Conservation (phyloP, 2,888 invertebrate species). For the Anthophora plumipes region DNA sequence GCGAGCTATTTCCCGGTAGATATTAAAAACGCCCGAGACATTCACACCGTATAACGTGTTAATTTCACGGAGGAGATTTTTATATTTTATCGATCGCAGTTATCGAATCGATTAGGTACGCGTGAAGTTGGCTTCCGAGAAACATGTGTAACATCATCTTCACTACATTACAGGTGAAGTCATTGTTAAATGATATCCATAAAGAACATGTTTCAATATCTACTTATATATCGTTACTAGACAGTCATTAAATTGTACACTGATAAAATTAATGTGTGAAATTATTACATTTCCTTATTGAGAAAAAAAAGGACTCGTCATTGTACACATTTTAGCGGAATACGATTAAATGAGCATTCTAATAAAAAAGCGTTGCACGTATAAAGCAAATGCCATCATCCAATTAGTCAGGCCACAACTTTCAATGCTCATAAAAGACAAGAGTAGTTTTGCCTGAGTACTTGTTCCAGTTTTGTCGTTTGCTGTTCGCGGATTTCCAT, state of each 20-base stretch:
- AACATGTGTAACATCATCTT: constrained; percentile 1
- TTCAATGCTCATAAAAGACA: constrained; percentile 12
- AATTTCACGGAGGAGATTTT: background rate
- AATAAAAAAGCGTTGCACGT: constrained; percentile 19
- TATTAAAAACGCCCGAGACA: constrained; percentile 5
- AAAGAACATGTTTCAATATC: background rate
- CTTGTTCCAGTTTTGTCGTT: background rate
- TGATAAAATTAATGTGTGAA: background rate
- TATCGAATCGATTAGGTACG: constrained; percentile 1
- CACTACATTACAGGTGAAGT: constrained; percentile 1
- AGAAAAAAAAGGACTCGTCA: background rate
- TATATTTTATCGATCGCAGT: background rate
- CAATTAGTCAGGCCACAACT: constrained; percentile 11
- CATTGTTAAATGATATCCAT: constrained; percentile 4
- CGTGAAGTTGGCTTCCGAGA: background rate
- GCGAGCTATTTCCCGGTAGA: background rate
- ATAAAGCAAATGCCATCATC: constrained; percentile 16
- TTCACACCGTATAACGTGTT: background rate
- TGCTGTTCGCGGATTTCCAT: background rate
- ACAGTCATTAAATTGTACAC: no score
- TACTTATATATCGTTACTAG: no score
- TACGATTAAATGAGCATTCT: background rate
- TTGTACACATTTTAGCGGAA: background rate
- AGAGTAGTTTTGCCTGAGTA: background rate
- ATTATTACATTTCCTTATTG: background rate